Conservation (phyloP, 2,797 vertebrate species). For the Tiaroga cobitis region DNA sequence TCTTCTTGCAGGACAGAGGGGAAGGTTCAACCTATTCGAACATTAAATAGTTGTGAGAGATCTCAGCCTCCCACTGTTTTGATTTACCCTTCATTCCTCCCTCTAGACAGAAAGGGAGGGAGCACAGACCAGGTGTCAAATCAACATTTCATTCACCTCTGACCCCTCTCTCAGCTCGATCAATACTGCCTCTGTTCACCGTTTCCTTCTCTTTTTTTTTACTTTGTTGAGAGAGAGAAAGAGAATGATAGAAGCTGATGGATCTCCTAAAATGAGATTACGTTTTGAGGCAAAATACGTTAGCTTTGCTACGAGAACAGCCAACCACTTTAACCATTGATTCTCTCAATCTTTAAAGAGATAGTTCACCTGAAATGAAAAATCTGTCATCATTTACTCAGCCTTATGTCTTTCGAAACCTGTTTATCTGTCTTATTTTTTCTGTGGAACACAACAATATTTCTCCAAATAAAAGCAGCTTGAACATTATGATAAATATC, state of each 20-base stretch:
- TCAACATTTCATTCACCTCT: conserved; percentile 52
- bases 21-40: conserved; percentile 5
- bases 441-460: not conserved
- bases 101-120: conserved; percentile 14
- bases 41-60: conserved; percentile 42
- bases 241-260: conserved; percentile 21
- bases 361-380: not conserved
- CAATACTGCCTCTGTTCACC: conserved; percentile 41
- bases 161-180: conserved; percentile 43
- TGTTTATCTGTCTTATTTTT: not conserved
- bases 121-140: conserved; percentile 42
- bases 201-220: not conserved
- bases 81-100: conserved; percentile 40
- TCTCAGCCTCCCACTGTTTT: conserved; percentile 23
- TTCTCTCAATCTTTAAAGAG: conserved; percentile 13
- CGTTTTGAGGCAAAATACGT: conserved; percentile 8
- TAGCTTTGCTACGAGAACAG: conserved; percentile 6
- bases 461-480: not conserved
- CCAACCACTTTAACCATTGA: conserved; percentile 6
- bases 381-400: not conserved
- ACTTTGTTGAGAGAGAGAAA: conserved; percentile 8
- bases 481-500: not conserved
- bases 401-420: not conserved
- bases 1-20: not conserved
- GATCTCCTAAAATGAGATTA: conserved; percentile 38